Base-by-base conservation (phyloP, 1,140 invertebrate species). In the Calliphora vicina region DNA sequence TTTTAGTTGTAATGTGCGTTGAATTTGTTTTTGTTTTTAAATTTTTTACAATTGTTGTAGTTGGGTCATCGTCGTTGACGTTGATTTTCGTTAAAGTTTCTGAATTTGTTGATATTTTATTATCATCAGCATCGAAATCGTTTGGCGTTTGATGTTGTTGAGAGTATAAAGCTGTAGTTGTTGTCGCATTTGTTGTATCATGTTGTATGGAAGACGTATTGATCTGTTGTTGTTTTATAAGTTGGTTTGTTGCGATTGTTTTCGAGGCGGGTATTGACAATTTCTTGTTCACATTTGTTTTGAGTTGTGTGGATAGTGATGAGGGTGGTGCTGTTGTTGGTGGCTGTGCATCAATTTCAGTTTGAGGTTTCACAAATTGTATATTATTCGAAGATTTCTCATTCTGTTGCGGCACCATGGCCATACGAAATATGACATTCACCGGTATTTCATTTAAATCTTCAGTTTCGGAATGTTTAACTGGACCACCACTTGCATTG, bases 391-490 rank as follows among this genome's bases (percentile, higher is more conserved):
- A 17, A 74, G 25, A 74, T 74, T 83, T 72, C 67, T 83, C 61
- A 83, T 67, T 45, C n/a, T 74, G 29, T 5, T 73, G 67, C 4
- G 67, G 26, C 20, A 13, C 10, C 35, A 76, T 15, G 2, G 83
- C 61, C 50, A 82, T 84, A n/a, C 88, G 86, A 82, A 88, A 90
- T 72, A 90, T 90, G 78, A 89, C 88, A 85, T 89, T 90, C 82
- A 90, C 88, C 78, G 88, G 88, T 80, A 90, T 89, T 84, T 90
- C 88, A 42, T 89, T 88, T 83, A 88, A 86, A 85, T 90, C 88
- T 85, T 90, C 88, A 72, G 74, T 83, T 78, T 83, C 87, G 88
- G 88, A 90, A 90, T 90, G 88, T 89, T 87, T 87, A 67, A 67
- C 78, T 67, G 42, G 72, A 67, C n/a, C 45, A 78, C 43, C 25